Base-by-base conservation (phyloP, 2,888 invertebrate species). In the Trisateles emortualis region DNA sequence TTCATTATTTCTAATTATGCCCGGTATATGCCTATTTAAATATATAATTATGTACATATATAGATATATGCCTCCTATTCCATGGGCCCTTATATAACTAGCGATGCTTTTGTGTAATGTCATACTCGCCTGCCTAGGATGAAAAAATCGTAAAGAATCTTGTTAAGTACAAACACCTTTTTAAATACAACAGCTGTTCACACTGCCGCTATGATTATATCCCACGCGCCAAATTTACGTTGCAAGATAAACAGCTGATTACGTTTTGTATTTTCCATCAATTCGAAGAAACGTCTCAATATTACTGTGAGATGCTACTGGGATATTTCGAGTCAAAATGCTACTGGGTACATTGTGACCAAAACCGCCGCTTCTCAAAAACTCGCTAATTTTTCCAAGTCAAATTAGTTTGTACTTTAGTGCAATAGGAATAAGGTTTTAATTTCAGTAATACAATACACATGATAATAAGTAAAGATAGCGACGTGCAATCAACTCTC, bases 401-500 rank as follows among this genome's bases (percentile, higher is more conserved):
- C 48, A 57, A 46, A 3, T 36, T 17, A 72, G 53, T 50, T 52
- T 56, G 13, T 19, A 43, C 53, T 49, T 64, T 60, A 6, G 2
- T 1, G 4, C n/a, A 4, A 4, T 6, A 5, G 4, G 4, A 1
- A 11, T 41, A 63, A 48, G 53, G 52, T 40, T 14, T 38, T 24
- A 42, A 50, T 17, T 71, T 33, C 40, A 17, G 14, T 38, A 30
- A 39, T 39, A 4, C 10, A 39, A 24, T 19, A 36, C n/a, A n/a
- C n/a, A 17, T 61, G 63, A 64, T 68, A 57, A 48, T 54, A 47
- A 52, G 63, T 72, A 52, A 58, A 69, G 79, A 79, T 78, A 75
- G 64, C 65, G 52, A 50, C 22, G 66, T 46, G 74, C 75, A 78
- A 79, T 79, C 80, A 79, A 79, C 73, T 74, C 64, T 56, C 51